Base-by-base conservation (phyloP, 1,140 invertebrate genomes). In the Hyles euphorbiae region DNA sequence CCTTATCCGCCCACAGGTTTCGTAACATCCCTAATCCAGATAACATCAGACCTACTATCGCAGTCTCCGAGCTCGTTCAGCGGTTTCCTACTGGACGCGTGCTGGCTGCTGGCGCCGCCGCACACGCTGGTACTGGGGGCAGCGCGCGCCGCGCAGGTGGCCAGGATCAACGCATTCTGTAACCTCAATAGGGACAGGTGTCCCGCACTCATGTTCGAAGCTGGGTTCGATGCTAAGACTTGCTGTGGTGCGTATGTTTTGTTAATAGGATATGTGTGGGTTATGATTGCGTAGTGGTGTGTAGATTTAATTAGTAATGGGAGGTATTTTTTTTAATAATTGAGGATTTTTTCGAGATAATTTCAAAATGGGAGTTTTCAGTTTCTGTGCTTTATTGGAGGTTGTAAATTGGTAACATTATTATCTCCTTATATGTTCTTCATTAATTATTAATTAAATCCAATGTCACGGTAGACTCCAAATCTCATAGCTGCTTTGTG, bases 141-240 rank as follows among this genome's bases (percentile, higher is more conserved):
- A 2, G 34, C 58, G 7, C 44, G 55, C 22, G 43, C 65, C 11
- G 55, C 51, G 3, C n/a, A 60, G 34, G 45, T 63, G 6, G 74
- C 76, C 3, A 36, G 65, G 0, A 45, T 72, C 11, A 81, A 83
- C 69, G 67, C 70, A 2, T 57, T 48, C 45, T 83, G 81, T 60
- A 9, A 53, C 0, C 60, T 72, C 22, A 71, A 73, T 56, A 46
- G 49, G 34, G 33, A 63, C 3, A 47, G 33, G 3, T 80, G 78
- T 46, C 72, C 74, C 2, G 36, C 32, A 0, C 10, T 67, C 0
- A 7, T 8, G 36, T 40, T 40, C 48, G 48, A 50, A 3, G 22
- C 12, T 4, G 11, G n/a, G 3, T 50, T 50, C 48, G 22, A 50
- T 32, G 8, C 48, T 32, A 22, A 3, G 2, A 2, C n/a, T 8